These are phyloP conservation scores for Popillia japonica DNA, from an alignment of 1,140 invertebrate species.

Conservation along the genomic window DNA sequence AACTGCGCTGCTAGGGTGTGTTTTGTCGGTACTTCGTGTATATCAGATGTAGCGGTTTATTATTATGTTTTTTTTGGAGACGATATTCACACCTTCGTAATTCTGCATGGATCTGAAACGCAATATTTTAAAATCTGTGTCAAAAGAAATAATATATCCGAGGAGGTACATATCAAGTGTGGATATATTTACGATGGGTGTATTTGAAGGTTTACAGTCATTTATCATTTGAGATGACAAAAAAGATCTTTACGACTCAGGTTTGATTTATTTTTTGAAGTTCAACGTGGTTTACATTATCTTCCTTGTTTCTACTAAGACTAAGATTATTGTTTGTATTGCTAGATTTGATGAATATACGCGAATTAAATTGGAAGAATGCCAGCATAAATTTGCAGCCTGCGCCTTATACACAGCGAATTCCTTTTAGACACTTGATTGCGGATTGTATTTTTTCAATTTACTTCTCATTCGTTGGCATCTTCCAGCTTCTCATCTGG, in stretches of 20 bases:
- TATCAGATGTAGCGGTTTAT: background rate
- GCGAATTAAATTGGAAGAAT: too few species aligned
- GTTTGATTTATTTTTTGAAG: too few species aligned
- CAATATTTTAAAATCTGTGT: slow-evolving; percentile 30
- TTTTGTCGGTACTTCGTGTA: background rate
- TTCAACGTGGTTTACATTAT: too few species aligned
- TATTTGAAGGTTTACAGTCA: too few species aligned
- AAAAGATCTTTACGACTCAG: too few species aligned
- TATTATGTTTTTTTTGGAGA: background rate
- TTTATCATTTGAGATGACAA: too few species aligned
- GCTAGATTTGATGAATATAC: too few species aligned
- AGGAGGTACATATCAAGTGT: too few species aligned
- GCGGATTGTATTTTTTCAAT: background rate
- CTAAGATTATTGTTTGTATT: too few species aligned
- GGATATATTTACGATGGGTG: too few species aligned
- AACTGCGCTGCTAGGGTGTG: background rate
- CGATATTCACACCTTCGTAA: slow-evolving; percentile 28
- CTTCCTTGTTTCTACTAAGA: too few species aligned
- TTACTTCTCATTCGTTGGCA: background rate
- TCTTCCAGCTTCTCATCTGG: background rate
- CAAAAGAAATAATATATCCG: slow-evolving; percentile 9
- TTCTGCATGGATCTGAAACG: background rate
- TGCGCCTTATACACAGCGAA: background rate
- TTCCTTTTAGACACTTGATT: background rate
- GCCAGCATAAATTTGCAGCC: background rate